Evolutionary conservation across 1,140 invertebrate species (phyloP), one percentile per base, ranked within the genome.

Genomic region (Drosophila pallidifrons): DNA sequence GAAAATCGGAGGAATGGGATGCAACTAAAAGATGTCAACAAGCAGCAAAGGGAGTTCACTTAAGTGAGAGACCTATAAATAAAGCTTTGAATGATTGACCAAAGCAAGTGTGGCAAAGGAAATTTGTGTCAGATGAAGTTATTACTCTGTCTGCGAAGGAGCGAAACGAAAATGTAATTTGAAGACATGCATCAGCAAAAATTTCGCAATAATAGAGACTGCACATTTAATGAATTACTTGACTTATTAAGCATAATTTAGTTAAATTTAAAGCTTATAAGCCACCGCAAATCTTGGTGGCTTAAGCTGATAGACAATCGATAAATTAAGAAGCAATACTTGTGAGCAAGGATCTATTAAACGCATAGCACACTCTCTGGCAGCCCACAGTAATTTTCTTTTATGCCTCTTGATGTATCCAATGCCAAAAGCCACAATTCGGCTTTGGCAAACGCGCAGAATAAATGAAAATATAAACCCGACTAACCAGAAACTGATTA

Each of bases 401-500:
- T 54, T 79, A 79, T 79, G 52, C 46, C 65, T 54, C 38, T 28
- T 51, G 52, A 59, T 64, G 58, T 71, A 59, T 67, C 10, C 25
- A 68, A 68, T 69, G 72, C 64, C 13, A 38, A 52, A 35, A 16
- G 28, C 51, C 51, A 54, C 71, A 67, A 74, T 86, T 76, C 69
- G 66, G 79, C 59, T 79, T 77, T 78, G 65, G 52, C 51, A 41
- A 82, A 69, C 52, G 83, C 72, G 69, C 82, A 72, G 82, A 88
- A 87, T 87, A 87, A 87, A 87, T 87, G 82, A 87, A 87, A 87
- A 88, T 81, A 88, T 86, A 86, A 86, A 71, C 83, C 82, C 80
- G 73, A 80, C 83, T 88, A 87, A 83, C 83, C 82, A 77, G 82
- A 86, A 88, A 88, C 82, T 88, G 83, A 87, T 87, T 87, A 87